Evolutionary conservation across 2,797 vertebrate species (phyloP).

Genomic region (Sebastes matsubarae): DNA sequence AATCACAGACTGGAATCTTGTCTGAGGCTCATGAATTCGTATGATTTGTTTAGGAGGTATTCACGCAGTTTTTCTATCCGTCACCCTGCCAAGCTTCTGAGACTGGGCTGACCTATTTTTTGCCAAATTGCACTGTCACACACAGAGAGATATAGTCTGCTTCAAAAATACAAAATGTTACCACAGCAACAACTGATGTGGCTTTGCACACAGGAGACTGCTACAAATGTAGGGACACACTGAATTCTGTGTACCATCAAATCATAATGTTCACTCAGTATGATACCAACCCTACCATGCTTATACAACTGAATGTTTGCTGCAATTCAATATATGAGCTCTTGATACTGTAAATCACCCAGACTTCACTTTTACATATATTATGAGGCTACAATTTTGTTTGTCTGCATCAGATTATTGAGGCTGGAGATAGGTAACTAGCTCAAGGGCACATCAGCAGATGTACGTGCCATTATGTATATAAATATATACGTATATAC

Average conservation of each 20-base stretch:
- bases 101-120: conserved; percentile 59
- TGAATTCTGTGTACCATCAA: not conserved
- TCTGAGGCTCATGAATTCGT: conserved; percentile 69
- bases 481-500: too few species aligned
- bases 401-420: not conserved
- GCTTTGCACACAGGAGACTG: not conserved
- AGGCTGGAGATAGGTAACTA: not conserved
- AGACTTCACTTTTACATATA: not conserved
- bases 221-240: not conserved
- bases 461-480: not conserved
- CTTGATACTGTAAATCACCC: not conserved
- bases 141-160: conserved; percentile 20
- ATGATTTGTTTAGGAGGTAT: conserved; percentile 68
- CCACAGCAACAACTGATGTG: conserved; percentile 19
- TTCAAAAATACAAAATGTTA: conserved; percentile 13
- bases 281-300: not conserved
- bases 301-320: not conserved
- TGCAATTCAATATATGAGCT: not conserved
- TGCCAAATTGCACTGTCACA: conserved; percentile 59
- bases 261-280: not conserved
- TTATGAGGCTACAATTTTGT: not conserved
- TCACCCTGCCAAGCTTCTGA: conserved; percentile 47
- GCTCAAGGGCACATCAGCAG: not conserved
- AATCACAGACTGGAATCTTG: conserved; percentile 81
- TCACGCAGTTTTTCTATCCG: conserved; percentile 65